Percentiles rank a stretch among this genome's conserved stretches.
phyloP scores from a whole-genome alignment of 2,888 invertebrate species.

The Ectobius pallidus region DNA sequence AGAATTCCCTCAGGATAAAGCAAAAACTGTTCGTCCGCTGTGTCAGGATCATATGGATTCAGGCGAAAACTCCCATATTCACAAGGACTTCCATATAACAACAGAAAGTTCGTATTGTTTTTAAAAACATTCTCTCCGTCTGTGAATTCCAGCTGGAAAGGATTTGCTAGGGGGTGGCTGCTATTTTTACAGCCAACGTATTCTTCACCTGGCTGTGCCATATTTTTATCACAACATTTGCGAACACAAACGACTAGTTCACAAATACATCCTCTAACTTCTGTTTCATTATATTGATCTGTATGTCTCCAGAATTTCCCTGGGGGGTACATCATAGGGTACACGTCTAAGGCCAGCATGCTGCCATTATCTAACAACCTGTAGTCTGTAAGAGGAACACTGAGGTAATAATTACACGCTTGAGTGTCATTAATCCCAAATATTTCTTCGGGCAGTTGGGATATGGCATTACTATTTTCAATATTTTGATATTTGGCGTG shows the following conservation, averaged over 20 bases:
- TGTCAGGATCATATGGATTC: constrained; percentile 47
- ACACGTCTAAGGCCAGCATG: background rate
- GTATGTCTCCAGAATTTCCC: constrained; percentile 18
- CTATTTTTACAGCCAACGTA: too few relatives aligned
- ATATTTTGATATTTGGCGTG: too few relatives aligned
- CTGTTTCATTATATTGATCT: background rate
- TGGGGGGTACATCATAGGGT: constrained; percentile 19
- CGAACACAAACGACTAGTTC: constrained; percentile 53
- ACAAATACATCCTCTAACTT: constrained; percentile 52
- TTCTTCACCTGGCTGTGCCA: background rate
- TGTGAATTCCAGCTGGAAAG: background rate
- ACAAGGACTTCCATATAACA: constrained; percentile 44
- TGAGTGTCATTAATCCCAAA: too few relatives aligned
- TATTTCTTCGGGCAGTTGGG: too few relatives aligned
- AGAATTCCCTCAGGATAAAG: background rate
- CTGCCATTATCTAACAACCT: background rate
- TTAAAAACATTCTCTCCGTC: background rate
- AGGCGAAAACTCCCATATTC: constrained; percentile 40
- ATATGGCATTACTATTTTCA: too few relatives aligned
- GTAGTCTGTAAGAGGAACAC: background rate
- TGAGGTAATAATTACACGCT: background rate
- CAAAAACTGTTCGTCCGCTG: constrained; percentile 47
- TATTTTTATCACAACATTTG: constrained; percentile 51
- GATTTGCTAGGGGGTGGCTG: too few relatives aligned
- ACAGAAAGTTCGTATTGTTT: background rate